phyloP scores from a whole-genome alignment of 2,888 invertebrate genomes.

The Therioaphis trifolii region DNA sequence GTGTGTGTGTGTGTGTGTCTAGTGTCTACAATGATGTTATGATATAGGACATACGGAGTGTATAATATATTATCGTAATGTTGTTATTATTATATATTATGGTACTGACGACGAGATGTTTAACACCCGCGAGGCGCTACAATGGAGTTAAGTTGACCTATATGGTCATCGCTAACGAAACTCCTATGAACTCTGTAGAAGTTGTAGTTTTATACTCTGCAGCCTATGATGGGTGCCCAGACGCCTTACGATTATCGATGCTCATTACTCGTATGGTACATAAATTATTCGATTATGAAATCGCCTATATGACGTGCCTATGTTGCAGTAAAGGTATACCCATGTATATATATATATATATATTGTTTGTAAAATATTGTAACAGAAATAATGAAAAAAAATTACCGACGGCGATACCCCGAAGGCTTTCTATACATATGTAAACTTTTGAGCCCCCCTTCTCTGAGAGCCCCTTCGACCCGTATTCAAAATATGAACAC shows the following conservation, averaged over 20 bases:
- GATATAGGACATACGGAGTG: too few relatives aligned
- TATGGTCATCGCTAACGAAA: slow-evolving; percentile 56
- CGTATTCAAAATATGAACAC: neutral
- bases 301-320: neutral
- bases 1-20: too few relatives aligned
- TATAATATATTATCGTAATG: too few relatives aligned
- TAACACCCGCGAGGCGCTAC: neutral
- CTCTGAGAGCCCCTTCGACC: neutral
- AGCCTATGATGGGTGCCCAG: neutral
- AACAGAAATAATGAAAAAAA: neutral
- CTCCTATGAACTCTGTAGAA: neutral
- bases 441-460: neutral
- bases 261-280: slow-evolving; percentile 37
- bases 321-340: too few relatives aligned
- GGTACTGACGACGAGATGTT: neutral
- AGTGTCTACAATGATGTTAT: too few relatives aligned
- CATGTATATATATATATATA: neutral
- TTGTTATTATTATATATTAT: too few relatives aligned
- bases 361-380: too few relatives aligned
- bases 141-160: neutral
- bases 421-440: neutral
- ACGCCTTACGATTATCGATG: slow-evolving; percentile 24
- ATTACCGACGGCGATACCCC: neutral
- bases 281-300: slow-evolving; percentile 6
- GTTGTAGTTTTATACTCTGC: too few relatives aligned